Evolutionary conservation across 2,888 invertebrate species (phyloP), one percentile per base, ranked within the genome.

Genomic region (Rhamnusium bicolor): DNA sequence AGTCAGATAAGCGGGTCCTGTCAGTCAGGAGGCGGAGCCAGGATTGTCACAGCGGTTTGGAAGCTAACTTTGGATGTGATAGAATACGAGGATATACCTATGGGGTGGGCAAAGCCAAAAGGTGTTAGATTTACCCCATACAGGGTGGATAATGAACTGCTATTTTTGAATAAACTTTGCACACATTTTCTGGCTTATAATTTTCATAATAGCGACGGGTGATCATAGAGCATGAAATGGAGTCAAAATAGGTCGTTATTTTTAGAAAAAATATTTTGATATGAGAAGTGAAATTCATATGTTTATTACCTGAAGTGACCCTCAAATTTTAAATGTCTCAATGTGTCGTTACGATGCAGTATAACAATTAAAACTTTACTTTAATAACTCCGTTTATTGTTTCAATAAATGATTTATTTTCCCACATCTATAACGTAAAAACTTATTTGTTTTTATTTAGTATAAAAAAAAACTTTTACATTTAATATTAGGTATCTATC

Each of bases 11-110:
- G 83, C 84, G 86, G 81, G 82, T 86, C 85, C 85, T 86, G 84
- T 83, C 84, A 82, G 82, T 81, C 78, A 69, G 79, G 80, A 84
- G 86, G 86, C 85, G 86, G 86, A 83, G 85, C 73, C 85, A 83
- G 86, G 85, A 87, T 87, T 87, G 88, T 87, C 87, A 87, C 87
- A 86, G 87, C 86, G 87, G 88, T 87, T 87, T 85, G 83, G 83
- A 86, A 86, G 85, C 85, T 86, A 87, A 87, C 85, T 85, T 82
- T 85, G 84, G 84, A 84, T 85, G 85, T 79, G 79, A 79, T 79
- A 74, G 79, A 75, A 72, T 75, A 75, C 75, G 72, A 73, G 73
- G 74, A 77, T 80, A 79, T 82, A 82, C 81, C 81, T 83, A 81
- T 82, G 82, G 84, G 84, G 84, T 82, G 82, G 81, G 79, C 73